These are phyloP conservation scores for Artemia sinica DNA, from an alignment of 2,888 invertebrate species.

Conservation along the genomic window DNA sequence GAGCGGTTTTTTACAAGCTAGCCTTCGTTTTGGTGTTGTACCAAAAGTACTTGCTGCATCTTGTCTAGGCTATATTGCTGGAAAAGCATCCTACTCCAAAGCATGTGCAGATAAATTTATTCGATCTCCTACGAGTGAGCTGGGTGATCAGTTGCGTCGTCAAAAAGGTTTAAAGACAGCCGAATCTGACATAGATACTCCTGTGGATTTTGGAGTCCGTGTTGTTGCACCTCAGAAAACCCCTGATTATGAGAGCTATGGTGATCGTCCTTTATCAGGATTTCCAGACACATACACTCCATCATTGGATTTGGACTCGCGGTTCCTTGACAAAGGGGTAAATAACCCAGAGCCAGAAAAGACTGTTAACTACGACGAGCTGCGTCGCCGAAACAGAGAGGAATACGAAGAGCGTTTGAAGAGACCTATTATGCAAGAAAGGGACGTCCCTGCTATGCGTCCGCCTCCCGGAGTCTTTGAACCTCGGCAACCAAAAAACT, in stretches of 20 bases:
- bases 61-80: constrained; percentile 54
- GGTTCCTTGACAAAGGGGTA: background rate
- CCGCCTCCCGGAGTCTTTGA: background rate
- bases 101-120: constrained; percentile 64
- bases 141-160: constrained; percentile 45
- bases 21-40: constrained; percentile 46
- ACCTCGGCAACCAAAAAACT: background rate
- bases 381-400: background rate
- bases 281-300: background rate
- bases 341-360: background rate
- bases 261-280: background rate
- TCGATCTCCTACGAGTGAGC: constrained; percentile 53
- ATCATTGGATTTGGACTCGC: background rate
- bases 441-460: background rate
- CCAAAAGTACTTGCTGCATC: constrained; percentile 53
- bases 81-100: constrained; percentile 60
- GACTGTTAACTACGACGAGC: background rate
- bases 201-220: background rate
- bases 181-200: background rate
- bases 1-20: constrained; percentile 42
- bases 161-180: background rate
- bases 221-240: background rate
- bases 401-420: background rate
- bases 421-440: background rate
- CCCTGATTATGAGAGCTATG: background rate